A percentile compares a stretch with the other conserved stretches of the same genome.
Evolutionary conservation across 2,797 vertebrate species (phyloP).

Genomic region (Garrulus glandarius): DNA sequence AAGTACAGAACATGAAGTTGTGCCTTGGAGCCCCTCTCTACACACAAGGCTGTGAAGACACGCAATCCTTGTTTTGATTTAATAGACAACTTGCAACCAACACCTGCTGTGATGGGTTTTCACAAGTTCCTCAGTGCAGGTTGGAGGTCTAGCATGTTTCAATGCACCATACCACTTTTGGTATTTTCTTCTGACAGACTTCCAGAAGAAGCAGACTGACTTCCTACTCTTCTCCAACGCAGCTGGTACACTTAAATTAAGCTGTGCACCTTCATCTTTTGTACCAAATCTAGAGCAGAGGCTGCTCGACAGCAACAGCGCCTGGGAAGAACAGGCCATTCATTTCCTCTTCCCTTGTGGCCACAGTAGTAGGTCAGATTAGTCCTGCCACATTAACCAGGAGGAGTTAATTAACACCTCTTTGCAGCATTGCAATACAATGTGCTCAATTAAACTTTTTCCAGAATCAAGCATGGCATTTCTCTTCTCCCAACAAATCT

Average conservation of each 20-base stretch:
- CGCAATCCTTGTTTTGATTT: neutral
- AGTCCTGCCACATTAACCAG: neutral
- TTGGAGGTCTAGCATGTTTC: neutral
- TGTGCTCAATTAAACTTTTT: neutral
- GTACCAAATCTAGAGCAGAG: neutral
- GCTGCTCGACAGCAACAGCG: neutral
- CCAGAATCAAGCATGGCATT: neutral
- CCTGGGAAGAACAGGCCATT: neutral
- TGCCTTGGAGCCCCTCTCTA: neutral
- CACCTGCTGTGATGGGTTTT: neutral
- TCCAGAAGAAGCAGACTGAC: neutral
- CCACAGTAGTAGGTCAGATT: rapidly evolving
- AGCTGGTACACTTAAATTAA: neutral
- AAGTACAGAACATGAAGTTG: neutral
- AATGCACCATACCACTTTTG: neutral
- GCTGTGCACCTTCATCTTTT: neutral
- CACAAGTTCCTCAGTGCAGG: neutral
- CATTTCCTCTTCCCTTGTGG: neutral
- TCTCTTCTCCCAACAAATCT: neutral
- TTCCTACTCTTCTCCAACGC: neutral
- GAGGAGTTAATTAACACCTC: neutral
- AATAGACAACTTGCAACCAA: neutral
- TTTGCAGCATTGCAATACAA: neutral
- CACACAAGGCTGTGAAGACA: neutral
- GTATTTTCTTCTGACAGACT: neutral